Evolutionary conservation across 2,797 vertebrate species (phyloP), one percentile per base, ranked within the genome.

Genomic region (Carcharodon carcharias): DNA sequence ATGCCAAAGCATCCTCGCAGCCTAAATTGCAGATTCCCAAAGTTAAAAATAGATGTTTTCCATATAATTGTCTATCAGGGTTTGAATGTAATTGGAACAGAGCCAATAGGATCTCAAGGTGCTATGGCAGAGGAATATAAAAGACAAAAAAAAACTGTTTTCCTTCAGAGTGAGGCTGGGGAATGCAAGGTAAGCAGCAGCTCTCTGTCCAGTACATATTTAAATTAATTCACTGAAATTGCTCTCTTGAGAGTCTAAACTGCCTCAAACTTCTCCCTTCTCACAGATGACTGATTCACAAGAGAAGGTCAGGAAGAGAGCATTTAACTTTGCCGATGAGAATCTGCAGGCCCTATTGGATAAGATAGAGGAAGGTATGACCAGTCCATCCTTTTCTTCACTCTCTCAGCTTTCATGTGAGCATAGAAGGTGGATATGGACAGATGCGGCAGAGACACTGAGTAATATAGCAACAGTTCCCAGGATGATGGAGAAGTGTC

Each of bases 241-340:
- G n/a, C 91, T 93, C 91, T 93, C 91, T 93, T 93, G 91, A 93
- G 91, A 93, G 61, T 65, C 91, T 93, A 93, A 93, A 93, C 91
- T 65, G 91, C 63, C 91, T 93, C 91, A 93, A 93, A 93, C 58
- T 18, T 93, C 91, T 93, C 61, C 91, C 91, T 61, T 93, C 91
- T 65, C 91, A 93, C 91, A 93, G 91, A 93, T 93, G 91, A 93
- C 91, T 93, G 91, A 93, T 93, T 93, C 91, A 63, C 61, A 65
- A 65, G n/a, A 93, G 91, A 93, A 93, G 91, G 91, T 93, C 91
- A 93, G 91, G 61, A 65, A 93, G 61, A 65, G 58, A 63, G 61
- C 91, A 65, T 65, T 93, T 93, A 93, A 93, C 61, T 93, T 65
- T 93, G 91, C 61, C 18, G 61, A 93, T 45, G 58, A 93, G 58